These are phyloP conservation scores for Erebia palarica DNA, from an alignment of 2,888 invertebrate genomes.

Conservation along the genomic window DNA sequence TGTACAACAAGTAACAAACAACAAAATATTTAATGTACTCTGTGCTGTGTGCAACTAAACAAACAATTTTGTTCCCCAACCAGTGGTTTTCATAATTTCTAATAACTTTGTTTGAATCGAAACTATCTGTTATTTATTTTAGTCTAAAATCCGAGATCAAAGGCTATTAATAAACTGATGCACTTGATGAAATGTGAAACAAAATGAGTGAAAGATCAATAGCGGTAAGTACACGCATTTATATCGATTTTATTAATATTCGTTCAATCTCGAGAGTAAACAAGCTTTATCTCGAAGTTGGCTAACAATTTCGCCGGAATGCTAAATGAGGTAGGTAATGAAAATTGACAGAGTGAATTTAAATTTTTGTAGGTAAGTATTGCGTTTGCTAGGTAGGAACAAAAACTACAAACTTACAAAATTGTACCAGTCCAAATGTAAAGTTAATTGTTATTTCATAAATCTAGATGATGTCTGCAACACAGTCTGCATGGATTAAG, in stretches of 20 bases:
- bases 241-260: constrained; percentile 6
- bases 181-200: constrained; percentile 15
- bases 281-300: constrained; percentile 39
- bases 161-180: neutral
- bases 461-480: too few relatives aligned
- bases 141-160: neutral
- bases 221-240: constrained; percentile 59
- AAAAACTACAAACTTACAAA: too few relatives aligned
- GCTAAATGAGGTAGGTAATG: too few relatives aligned
- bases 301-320: neutral
- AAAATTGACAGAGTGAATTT: neutral
- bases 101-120: neutral
- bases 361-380: too few relatives aligned
- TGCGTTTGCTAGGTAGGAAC: too few relatives aligned
- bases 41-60: too few relatives aligned
- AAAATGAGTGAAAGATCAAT: constrained; percentile 69
- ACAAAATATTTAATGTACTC: too few relatives aligned
- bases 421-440: too few relatives aligned
- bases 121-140: neutral
- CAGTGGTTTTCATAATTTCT: constrained; percentile 59
- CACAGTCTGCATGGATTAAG: too few relatives aligned
- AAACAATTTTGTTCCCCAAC: constrained; percentile 53
- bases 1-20: too few relatives aligned
- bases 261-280: constrained; percentile 39
- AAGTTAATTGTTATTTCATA: too few relatives aligned